Percentiles rank a stretch among this genome's conserved stretches.
These are phyloP conservation scores for Champsocephalus esox DNA, from an alignment of 2,797 vertebrate species.

Conservation along the genomic window DNA sequence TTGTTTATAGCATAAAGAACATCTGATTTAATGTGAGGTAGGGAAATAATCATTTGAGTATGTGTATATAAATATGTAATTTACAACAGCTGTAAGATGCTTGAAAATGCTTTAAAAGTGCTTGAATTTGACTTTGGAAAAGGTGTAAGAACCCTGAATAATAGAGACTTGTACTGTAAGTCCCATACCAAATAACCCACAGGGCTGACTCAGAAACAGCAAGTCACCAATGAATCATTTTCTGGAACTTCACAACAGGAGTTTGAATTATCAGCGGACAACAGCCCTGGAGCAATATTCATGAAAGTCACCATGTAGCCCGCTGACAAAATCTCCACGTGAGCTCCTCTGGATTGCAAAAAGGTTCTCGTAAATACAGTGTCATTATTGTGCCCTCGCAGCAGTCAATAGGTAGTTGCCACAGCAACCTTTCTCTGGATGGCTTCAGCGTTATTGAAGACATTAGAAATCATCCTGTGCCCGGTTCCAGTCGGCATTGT, in stretches of 20 bases:
- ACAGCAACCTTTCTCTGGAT: slow-evolving; percentile 32
- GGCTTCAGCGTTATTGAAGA: slow-evolving; percentile 6
- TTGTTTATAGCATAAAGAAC: too few species aligned
- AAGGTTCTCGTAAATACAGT: slow-evolving; percentile 15
- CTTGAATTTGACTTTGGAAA: too few species aligned
- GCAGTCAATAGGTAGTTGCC: slow-evolving; percentile 35
- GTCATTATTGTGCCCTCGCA: slow-evolving; percentile 17
- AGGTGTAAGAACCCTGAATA: background rate
- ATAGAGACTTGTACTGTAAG: background rate
- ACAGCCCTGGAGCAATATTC: slow-evolving; percentile 11
- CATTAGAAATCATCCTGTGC: background rate
- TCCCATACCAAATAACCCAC: background rate
- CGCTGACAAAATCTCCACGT: slow-evolving; percentile 16
- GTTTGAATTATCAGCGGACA: slow-evolving; percentile 18
- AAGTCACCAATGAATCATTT: slow-evolving; percentile 13
- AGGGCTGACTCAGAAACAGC: background rate
- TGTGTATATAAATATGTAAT: too few species aligned
- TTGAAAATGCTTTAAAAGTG: too few species aligned
- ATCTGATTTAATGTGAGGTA: too few species aligned
- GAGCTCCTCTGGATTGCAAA: slow-evolving; percentile 11
- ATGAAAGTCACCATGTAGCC: slow-evolving; percentile 3
- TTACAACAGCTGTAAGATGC: too few species aligned
- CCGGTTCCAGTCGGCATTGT: slow-evolving; percentile 1
- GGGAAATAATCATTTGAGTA: too few species aligned
- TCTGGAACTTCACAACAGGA: slow-evolving; percentile 21